Base-by-base conservation (phyloP, 2,797 vertebrate genomes). In the Melanitta fusca region DNA sequence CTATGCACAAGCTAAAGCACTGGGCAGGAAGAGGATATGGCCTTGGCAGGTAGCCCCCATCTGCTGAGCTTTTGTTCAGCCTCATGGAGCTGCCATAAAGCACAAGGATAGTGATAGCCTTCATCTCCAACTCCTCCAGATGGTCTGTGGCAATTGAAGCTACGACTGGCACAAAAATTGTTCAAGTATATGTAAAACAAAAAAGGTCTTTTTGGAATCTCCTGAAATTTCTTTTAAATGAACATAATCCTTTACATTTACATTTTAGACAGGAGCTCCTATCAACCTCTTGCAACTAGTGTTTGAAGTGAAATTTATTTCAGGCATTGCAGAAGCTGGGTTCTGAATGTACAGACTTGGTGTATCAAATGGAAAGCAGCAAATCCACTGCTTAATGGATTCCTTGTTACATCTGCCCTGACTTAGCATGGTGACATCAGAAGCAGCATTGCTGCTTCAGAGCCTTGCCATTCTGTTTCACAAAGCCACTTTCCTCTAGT, bases 401-500 rank as follows among this genome's bases (percentile, higher is more conserved):
- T 94, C 27, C 28, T 54, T 30, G 4, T 86, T 85, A 25, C 61
- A 74, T 17, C 32, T 25, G 8, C 39, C 18, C 62, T 51, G 62
- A 57, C 17, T 64, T 64, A 20, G 34, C 14, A 39, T 0, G 8
- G n/a, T 34, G 36, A 68, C 1, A 0, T 30, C 34, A 68, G 70
- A 58, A 77, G 60, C 6, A 89, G 9, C 2, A 0, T n/a, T 62
- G n/a, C 71, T 88, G 54, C 69, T 65, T 51, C 21, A 61, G 54
- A 87, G 69, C 41, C 4, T 0, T 74, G 56, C 45, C 75, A 21
- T 30, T 82, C 69, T 58, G 11, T 72, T 88, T 88, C 7, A 1
- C 69, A 91, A 89, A 91, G 36, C 65, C 88, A 83, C 38, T 3
- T 78, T 92, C 82, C 86, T 96, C 39, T 53, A 43, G 58, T 92